Conservation (phyloP, 2,888 invertebrate species). For the Coecobrya sp. region DNA sequence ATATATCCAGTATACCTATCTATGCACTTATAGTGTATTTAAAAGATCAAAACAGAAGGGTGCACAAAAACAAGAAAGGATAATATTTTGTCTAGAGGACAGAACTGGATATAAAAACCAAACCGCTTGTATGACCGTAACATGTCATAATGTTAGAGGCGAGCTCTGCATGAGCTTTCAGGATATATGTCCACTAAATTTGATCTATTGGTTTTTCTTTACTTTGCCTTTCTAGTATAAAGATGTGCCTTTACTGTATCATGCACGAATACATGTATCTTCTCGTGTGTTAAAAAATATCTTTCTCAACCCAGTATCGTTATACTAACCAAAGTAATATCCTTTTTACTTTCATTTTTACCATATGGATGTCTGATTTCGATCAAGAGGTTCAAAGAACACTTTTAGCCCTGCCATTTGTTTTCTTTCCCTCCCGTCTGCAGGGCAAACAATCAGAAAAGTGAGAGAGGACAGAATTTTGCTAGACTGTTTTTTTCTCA, state of each 20-base stretch:
- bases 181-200: slow-evolving; percentile 76
- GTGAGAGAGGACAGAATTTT: not conserved
- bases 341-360: slow-evolving; percentile 1
- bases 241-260: not conserved
- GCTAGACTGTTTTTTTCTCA: not conserved
- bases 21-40: not conserved
- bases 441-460: slow-evolving; percentile 37
- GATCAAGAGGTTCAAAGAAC: slow-evolving; percentile 63
- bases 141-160: slow-evolving; percentile 6
- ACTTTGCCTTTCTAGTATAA: not conserved
- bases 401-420: slow-evolving; percentile 18
- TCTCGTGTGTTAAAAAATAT: no score
- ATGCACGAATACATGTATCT: not conserved
- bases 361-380: slow-evolving; percentile 65
- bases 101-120: not conserved
- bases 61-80: not conserved
- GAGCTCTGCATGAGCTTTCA: slow-evolving; percentile 50
- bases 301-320: no score
- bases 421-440: slow-evolving; percentile 6
- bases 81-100: not conserved
- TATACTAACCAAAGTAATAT: no score
- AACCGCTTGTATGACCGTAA: slow-evolving; percentile 31
- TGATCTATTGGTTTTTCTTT: slow-evolving; percentile 78
- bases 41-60: not conserved
- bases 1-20: not conserved